These are phyloP conservation scores for Lithophane ornitopus DNA, from an alignment of 2,888 invertebrate species.

Conservation along the genomic window DNA sequence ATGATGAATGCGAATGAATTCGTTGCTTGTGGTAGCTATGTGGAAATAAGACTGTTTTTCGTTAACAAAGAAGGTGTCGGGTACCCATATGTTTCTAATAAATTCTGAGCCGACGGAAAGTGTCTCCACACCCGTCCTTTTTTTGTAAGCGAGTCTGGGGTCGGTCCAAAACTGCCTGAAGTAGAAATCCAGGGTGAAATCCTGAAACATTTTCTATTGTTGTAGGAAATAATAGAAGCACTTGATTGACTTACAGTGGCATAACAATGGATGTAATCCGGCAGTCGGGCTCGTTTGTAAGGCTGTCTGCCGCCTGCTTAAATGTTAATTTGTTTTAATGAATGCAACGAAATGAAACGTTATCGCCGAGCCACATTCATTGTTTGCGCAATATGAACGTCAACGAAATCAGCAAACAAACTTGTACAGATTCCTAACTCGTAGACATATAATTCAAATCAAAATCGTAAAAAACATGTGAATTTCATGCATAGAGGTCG, in stretches of 20 bases:
- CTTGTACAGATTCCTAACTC: constrained; percentile 30
- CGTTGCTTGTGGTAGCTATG: constrained; percentile 99
- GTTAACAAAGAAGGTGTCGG: constrained; percentile 99
- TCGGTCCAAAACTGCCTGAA: constrained; percentile 99
- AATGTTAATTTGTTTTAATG: constrained; percentile 53
- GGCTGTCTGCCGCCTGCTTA: constrained; percentile 43
- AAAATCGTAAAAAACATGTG: not conserved
- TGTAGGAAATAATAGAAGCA: constrained; percentile 54
- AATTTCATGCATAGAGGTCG: not conserved
- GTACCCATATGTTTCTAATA: constrained; percentile 99
- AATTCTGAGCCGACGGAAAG: constrained; percentile 98
- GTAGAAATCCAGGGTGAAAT: constrained; percentile 99
- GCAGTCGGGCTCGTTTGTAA: constrained; percentile 45
- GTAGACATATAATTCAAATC: constrained; percentile 1
- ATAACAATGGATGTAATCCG: constrained; percentile 64
- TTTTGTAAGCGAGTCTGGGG: constrained; percentile 97
- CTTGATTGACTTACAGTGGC: constrained; percentile 52
- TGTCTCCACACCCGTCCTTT: constrained; percentile 96
- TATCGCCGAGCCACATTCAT: constrained; percentile 58
- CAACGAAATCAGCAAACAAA: constrained; percentile 42
- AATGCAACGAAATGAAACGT: constrained; percentile 51
- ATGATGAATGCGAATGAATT: constrained; percentile 98
- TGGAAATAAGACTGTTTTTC: constrained; percentile 99
- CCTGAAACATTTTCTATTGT: constrained; percentile 90
- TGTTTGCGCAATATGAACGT: constrained; percentile 45